phyloP scores from a whole-genome alignment of 2,113 vertebrate species.

The Noctilio leporinus region DNA sequence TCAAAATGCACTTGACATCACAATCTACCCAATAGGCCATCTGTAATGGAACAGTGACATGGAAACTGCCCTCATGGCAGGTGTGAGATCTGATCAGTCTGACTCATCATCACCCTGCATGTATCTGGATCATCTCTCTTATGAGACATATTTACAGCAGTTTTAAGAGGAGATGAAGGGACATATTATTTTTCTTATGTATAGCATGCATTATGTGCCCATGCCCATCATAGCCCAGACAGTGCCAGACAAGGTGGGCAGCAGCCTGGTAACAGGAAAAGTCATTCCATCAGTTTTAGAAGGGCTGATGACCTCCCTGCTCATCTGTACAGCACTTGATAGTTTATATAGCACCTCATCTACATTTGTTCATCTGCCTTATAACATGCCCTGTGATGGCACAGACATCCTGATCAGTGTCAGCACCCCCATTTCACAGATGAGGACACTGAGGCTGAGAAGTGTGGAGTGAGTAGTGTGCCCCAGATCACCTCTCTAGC shows the following conservation, averaged over 20 bases:
- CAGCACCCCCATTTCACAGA: background rate
- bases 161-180: slow-evolving; percentile 44
- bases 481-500: background rate
- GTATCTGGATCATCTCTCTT: slow-evolving; percentile 30
- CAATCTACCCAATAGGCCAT: slow-evolving; percentile 17
- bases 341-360: background rate
- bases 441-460: background rate
- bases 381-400: background rate
- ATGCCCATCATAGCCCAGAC: background rate
- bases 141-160: slow-evolving; percentile 24
- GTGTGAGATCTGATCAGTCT: background rate
- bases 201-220: background rate
- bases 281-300: background rate
- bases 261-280: fast-evolving
- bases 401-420: fast-evolving
- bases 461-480: fast-evolving
- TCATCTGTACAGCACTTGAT: fast-evolving
- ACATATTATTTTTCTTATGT: slow-evolving; percentile 24
- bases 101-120: background rate
- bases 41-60: background rate
- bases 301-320: fast-evolving
- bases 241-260: background rate
- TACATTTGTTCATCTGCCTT: background rate
- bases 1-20: slow-evolving; percentile 12
- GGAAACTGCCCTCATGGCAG: background rate